A percentile compares a stretch with the other conserved stretches of the same genome.
Conservation (phyloP, 2,888 invertebrate species). For the Phalera bucephala region DNA sequence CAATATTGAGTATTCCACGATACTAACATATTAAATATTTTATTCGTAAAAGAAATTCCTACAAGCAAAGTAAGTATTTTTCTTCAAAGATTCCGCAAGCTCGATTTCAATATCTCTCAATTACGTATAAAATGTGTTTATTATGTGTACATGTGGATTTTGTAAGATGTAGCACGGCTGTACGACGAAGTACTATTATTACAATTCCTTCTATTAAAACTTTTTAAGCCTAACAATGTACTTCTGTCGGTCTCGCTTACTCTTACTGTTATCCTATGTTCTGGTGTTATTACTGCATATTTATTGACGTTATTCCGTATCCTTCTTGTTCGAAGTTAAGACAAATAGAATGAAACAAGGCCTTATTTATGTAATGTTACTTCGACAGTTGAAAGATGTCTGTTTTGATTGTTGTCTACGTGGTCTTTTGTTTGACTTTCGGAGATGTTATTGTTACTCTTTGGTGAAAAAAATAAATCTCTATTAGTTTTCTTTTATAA, state of each 20-base stretch:
- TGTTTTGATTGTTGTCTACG: neutral
- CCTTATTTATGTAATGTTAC: neutral
- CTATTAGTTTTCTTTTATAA: too few species aligned
- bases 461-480: too few species aligned
- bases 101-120: constrained; percentile 1
- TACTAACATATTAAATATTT: too few species aligned
- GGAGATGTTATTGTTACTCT: neutral
- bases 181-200: constrained; percentile 25
- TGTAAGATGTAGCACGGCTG: constrained; percentile 1
- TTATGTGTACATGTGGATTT: neutral
- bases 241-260: constrained; percentile 20
- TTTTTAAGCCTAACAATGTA: constrained; percentile 40
- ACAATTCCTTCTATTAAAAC: constrained; percentile 42
- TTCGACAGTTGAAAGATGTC: neutral
- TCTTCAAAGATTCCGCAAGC: neutral
- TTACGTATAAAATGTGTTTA: neutral
- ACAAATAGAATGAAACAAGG: neutral
- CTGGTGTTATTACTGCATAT: constrained; percentile 18
- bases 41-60: neutral
- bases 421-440: neutral
- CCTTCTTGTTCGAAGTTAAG: neutral
- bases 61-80: neutral
- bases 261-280: constrained; percentile 17
- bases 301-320: constrained; percentile 10
- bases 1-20: too few species aligned